A percentile compares a stretch with the other conserved stretches of the same genome.
Evolutionary conservation across 1,140 invertebrate species (phyloP).

Genomic region (Harlomillsia oculata): DNA sequence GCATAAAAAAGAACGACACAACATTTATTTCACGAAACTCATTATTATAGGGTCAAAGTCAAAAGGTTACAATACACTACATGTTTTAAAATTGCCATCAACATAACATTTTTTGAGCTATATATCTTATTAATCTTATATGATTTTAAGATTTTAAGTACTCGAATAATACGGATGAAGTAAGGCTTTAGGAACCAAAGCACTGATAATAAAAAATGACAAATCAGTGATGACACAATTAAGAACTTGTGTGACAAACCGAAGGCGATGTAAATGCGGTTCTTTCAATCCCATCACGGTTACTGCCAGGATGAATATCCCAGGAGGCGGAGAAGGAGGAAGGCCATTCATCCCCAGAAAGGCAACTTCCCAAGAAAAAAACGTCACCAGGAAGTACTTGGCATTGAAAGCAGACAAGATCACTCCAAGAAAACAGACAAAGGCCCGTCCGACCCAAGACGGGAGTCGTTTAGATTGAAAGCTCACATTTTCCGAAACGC

Average conservation of each 20-base stretch:
- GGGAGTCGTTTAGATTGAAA: too few relatives aligned
- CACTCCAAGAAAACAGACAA: conserved; percentile 9
- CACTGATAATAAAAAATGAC: conserved; percentile 8
- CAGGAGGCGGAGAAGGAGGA: not conserved
- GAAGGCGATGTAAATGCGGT: conserved; percentile 3
- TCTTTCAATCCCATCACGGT: conserved; percentile 4
- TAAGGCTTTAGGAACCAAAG: conserved; percentile 2
- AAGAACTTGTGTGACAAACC: not conserved
- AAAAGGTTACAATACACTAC: too few relatives aligned
- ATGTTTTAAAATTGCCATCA: too few relatives aligned
- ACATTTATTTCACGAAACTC: too few relatives aligned
- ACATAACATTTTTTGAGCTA: too few relatives aligned
- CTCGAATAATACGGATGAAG: too few relatives aligned
- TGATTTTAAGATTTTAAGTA: too few relatives aligned
- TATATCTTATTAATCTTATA: too few relatives aligned
- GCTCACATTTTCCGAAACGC: too few relatives aligned
- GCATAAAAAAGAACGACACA: too few relatives aligned
- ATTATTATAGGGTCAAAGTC: too few relatives aligned
- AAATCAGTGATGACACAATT: conserved; percentile 12
- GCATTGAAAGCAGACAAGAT: conserved; percentile 8
- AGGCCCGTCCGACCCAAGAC: not conserved
- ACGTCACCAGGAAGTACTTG: conserved; percentile 12
- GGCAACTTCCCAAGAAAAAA: conserved; percentile 19
- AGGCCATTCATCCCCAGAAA: conserved; percentile 15
- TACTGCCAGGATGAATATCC: conserved; percentile 5